Base-by-base conservation (phyloP, 2,888 invertebrate genomes). In the Digitonthophagus gazella region DNA sequence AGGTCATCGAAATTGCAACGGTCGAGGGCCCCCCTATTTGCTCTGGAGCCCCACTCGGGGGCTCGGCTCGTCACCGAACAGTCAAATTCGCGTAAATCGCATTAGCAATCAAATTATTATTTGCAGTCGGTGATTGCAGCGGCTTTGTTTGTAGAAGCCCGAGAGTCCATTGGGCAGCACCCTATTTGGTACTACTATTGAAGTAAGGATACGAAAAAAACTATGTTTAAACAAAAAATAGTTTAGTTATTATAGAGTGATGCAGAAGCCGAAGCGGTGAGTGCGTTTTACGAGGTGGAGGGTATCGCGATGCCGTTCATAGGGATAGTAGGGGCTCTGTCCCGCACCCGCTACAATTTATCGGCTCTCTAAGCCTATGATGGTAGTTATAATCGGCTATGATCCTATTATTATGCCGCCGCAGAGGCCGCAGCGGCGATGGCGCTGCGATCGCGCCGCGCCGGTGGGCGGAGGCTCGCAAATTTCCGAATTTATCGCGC, bases 91-190 rank as follows among this genome's bases (percentile, higher is more conserved):
- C 80, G 80, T 80, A 81, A 82, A 82, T 82, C 81, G 77, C 80
- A 81, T 82, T 82, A 82, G 79, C 81, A 82, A 81, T 82, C 81
- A 81, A 79, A 82, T 80, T 80, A 80, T 80, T 82, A 80, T 82
- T 82, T 82, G 80, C 78, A 77, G 75, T 81, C 79, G 78, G 75
- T 81, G 81, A 81, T 82, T 82, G 80, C 77, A 69, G 20, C 61
- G 72, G 71, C 73, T 73, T 70, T 76, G 73, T 77, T 75, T 75
- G 73, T 71, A 44, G 28, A 44, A 44, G 28, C 28, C 28, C 28
- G 28, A 8, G 28, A 44, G 28, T 44, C 11, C 28, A 11, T 3
- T 11, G 8, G 11, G 11, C 28, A 44, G 28, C 6, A 44, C 11
- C 28, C 28, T 2, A 44, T 44, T 5, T 11, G 28, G n/a, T n/a